Conservation (phyloP, 2,888 invertebrate species). For the Drosophila picticornis region DNA sequence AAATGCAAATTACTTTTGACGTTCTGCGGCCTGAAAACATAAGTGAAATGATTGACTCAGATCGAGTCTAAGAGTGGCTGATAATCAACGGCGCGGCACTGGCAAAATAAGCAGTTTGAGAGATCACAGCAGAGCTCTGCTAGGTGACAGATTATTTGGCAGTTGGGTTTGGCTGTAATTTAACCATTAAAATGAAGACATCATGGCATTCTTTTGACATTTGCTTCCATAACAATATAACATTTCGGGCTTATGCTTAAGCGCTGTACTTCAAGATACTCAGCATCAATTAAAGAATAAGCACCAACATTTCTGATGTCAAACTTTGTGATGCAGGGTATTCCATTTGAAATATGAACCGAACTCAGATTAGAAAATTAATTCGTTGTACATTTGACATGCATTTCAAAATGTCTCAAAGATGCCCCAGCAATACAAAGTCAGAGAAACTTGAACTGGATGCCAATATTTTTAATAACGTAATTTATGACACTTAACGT, state of each 20-base stretch:
- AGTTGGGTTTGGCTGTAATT: neutral
- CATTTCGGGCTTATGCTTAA: neutral
- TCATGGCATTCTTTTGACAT: conserved; percentile 4
- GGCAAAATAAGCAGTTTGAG: conserved; percentile 23
- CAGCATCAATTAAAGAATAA: neutral
- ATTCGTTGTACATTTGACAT: neutral
- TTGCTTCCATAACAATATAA: neutral
- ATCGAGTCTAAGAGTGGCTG: conserved; percentile 22
- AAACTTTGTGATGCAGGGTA: neutral
- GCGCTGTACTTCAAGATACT: neutral
- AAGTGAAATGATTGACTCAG: conserved; percentile 67
- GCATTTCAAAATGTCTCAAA: neutral
- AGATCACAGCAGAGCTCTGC: conserved; percentile 33
- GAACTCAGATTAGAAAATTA: neutral
- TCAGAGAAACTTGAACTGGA: neutral
- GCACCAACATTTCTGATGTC: neutral
- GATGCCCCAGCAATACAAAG: neutral
- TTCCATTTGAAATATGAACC: neutral
- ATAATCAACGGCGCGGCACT: conserved; percentile 31
- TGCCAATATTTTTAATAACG: neutral
- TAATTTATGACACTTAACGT: neutral
- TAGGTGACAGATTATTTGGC: conserved; percentile 30
- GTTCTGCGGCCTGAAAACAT: conserved; percentile 61
- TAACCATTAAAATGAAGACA: conserved; percentile 4
- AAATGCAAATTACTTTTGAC: conserved; percentile 79